These are phyloP conservation scores for Gobio occitaniae DNA, from an alignment of 2,797 vertebrate species.

Conservation along the genomic window DNA sequence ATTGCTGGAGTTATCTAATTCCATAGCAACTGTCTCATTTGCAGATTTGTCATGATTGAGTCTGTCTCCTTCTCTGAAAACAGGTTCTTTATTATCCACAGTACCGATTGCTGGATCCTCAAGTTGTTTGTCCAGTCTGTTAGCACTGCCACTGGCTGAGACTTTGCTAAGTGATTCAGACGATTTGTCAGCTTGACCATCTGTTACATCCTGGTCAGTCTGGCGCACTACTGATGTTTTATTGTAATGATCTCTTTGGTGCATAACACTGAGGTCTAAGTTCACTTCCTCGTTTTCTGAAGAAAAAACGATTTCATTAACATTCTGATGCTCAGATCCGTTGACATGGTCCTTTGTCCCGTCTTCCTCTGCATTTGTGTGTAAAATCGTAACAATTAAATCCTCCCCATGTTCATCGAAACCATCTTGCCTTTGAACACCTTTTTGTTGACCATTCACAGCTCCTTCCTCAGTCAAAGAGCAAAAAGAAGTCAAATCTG, in stretches of 20 bases:
- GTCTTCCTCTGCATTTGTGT: neutral
- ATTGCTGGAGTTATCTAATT: neutral
- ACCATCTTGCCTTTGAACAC: slow-evolving; percentile 16
- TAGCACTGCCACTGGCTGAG: slow-evolving; percentile 21
- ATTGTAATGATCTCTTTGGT: slow-evolving; percentile 2
- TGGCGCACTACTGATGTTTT: slow-evolving; percentile 28
- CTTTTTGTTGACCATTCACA: slow-evolving; percentile 40
- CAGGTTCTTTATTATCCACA: slow-evolving; percentile 11
- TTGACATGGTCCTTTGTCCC: neutral
- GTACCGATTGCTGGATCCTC: slow-evolving; percentile 1
- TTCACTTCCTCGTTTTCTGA: slow-evolving; percentile 22
- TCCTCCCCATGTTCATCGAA: neutral
- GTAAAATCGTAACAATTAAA: neutral
- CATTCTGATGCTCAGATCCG: slow-evolving; percentile 1
- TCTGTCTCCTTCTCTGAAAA: neutral
- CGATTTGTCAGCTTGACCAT: slow-evolving; percentile 37
- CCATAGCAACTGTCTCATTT: neutral
- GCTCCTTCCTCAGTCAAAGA: slow-evolving; percentile 60
- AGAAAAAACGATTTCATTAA: slow-evolving; percentile 4
- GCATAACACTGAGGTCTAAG: neutral
- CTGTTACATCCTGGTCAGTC: slow-evolving; percentile 35
- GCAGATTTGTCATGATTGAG: neutral
- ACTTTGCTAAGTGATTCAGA: slow-evolving; percentile 39
- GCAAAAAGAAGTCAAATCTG: slow-evolving; percentile 79
- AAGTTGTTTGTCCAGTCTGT: slow-evolving; percentile 25